These are phyloP conservation scores for Penaeus japonicus DNA, from an alignment of 1,140 invertebrate genomes.

Conservation along the genomic window DNA sequence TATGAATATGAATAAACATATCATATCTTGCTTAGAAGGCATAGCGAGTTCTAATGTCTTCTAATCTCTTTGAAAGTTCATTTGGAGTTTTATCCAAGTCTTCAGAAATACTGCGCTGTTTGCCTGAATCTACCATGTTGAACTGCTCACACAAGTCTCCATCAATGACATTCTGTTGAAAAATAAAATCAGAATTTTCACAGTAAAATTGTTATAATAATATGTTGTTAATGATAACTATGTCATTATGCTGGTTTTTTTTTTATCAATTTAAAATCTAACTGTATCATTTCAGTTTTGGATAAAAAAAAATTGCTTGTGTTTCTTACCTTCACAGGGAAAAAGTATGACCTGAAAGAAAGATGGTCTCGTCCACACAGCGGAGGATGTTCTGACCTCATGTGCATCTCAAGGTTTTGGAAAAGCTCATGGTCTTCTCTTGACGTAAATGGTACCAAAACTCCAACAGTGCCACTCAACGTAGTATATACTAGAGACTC, in stretches of 20 bases:
- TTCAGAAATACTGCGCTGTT: constrained; percentile 93
- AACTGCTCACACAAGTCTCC: constrained; percentile 99
- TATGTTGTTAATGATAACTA: no score
- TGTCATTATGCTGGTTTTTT: not conserved
- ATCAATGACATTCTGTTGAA: constrained; percentile 90
- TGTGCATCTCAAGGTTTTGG: constrained; percentile 99
- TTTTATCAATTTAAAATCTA: not conserved
- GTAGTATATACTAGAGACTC: constrained; percentile 96
- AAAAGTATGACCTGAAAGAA: constrained; percentile 96
- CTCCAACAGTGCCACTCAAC: constrained; percentile 92
- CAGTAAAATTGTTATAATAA: no score
- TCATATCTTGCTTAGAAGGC: constrained; percentile 78
- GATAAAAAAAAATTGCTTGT: not conserved
- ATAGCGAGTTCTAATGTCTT: constrained; percentile 92
- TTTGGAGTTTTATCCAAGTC: constrained; percentile 94
- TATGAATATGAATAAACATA: not conserved
- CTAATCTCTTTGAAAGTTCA: constrained; percentile 95
- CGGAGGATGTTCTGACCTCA: constrained; percentile 95
- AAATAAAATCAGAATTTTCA: constrained; percentile 34
- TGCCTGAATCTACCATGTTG: constrained; percentile 90
- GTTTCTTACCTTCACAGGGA: constrained; percentile 86
- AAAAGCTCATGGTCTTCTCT: constrained; percentile 99
- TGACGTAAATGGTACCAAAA: constrained; percentile 96
- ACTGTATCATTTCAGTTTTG: not conserved
- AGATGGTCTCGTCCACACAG: constrained; percentile 97